These are phyloP conservation scores for Agrypnus murinus DNA, from an alignment of 2,888 invertebrate genomes.

Conservation along the genomic window DNA sequence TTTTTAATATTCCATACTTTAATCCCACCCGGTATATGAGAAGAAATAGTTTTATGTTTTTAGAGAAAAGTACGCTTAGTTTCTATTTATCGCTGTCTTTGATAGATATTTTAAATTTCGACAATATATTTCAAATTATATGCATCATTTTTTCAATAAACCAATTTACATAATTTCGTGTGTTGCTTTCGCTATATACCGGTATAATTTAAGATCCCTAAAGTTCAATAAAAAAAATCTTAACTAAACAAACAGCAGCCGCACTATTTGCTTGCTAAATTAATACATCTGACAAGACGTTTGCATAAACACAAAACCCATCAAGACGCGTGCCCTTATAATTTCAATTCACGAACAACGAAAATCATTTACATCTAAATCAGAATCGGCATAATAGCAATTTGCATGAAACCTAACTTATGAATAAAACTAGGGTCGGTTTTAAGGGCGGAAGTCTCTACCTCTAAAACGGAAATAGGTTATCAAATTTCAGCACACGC, in stretches of 20 bases:
- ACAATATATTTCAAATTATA: too few relatives aligned
- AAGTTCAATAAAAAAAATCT: background rate
- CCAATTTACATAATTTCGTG: too few relatives aligned
- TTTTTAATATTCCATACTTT: too few relatives aligned
- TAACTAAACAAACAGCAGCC: conserved; percentile 11
- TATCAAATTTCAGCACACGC: conserved; percentile 56
- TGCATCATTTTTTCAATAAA: too few relatives aligned
- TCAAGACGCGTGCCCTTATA: conserved; percentile 22
- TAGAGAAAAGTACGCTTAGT: too few relatives aligned
- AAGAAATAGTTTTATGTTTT: too few relatives aligned
- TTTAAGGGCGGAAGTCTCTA: conserved; percentile 46
- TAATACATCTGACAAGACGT: conserved; percentile 22
- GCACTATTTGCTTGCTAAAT: conserved; percentile 27
- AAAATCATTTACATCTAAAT: background rate
- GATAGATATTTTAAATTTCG: too few relatives aligned
- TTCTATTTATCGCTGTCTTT: too few relatives aligned
- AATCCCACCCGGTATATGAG: too few relatives aligned
- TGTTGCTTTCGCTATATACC: too few relatives aligned
- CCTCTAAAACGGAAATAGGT: conserved; percentile 50
- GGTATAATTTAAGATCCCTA: too few relatives aligned
- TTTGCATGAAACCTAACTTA: conserved; percentile 13
- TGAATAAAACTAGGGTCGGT: conserved; percentile 32
- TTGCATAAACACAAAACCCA: conserved; percentile 11
- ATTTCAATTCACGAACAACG: background rate
- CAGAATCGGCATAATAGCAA: background rate